These are phyloP conservation scores for Himalopsyche anomala DNA, from an alignment of 2,888 invertebrate species.

Conservation along the genomic window DNA sequence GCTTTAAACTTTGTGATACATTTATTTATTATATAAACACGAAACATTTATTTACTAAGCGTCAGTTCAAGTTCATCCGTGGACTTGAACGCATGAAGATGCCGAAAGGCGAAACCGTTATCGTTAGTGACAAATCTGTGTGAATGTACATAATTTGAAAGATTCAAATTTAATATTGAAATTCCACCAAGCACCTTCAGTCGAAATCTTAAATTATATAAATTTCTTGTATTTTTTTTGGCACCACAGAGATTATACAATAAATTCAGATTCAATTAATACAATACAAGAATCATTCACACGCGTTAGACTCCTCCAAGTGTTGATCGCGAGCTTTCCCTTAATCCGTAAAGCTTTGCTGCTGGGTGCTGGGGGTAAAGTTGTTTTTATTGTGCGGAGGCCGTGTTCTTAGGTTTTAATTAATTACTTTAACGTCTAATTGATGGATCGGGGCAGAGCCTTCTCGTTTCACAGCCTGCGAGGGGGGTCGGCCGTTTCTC, in stretches of 20 bases:
- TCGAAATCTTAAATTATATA: too few species aligned
- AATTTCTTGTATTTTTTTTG: too few species aligned
- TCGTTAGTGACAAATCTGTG: too few species aligned
- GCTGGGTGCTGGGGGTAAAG: conserved; percentile 55
- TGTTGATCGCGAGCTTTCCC: conserved; percentile 63
- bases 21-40: too few species aligned
- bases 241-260: background rate
- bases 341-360: conserved; percentile 59
- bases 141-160: too few species aligned
- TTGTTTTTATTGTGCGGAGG: conserved; percentile 64
- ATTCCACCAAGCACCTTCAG: too few species aligned
- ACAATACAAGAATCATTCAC: conserved; percentile 56
- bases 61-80: too few species aligned
- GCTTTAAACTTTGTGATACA: too few species aligned
- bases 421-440: conserved; percentile 64
- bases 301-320: conserved; percentile 63
- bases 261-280: background rate
- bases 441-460: conserved; percentile 60
- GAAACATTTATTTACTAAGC: too few species aligned
- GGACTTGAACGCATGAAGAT: too few species aligned
- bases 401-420: conserved; percentile 62
- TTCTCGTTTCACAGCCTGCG: conserved; percentile 25
- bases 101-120: too few species aligned
- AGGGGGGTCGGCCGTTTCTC: conserved; percentile 5
- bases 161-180: too few species aligned